Percentiles rank a stretch among this genome's conserved stretches.
Conservation (phyloP, 2,797 vertebrate genomes). For the Lepilemur septentrionalis region DNA sequence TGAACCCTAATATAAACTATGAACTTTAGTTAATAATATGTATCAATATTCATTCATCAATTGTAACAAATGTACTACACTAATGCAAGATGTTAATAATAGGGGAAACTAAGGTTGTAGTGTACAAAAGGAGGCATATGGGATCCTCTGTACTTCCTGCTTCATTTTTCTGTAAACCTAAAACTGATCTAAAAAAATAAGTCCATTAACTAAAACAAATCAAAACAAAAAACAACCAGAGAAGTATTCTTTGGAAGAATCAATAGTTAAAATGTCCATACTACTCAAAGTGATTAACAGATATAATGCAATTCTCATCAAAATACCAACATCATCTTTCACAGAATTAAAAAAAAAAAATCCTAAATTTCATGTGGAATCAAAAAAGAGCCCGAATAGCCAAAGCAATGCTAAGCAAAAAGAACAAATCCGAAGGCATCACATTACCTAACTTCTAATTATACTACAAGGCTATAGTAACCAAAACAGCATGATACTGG, state of each 20-base stretch:
- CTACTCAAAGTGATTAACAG: too few relatives aligned
- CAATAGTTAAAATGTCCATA: too few relatives aligned
- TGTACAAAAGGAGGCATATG: not conserved
- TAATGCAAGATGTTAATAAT: not conserved
- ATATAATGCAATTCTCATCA: too few relatives aligned
- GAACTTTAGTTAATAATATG: constrained; percentile 11
- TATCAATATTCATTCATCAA: not conserved
- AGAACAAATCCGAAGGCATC: too few relatives aligned
- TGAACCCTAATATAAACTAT: not conserved
- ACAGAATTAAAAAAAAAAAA: too few relatives aligned
- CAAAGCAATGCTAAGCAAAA: too few relatives aligned
- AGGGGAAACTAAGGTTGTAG: not conserved
- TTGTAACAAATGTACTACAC: not conserved
- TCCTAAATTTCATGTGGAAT: too few relatives aligned
- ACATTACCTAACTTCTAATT: too few relatives aligned
- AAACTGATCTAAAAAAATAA: not conserved
- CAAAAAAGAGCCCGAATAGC: too few relatives aligned
- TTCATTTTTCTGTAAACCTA: constrained; percentile 25
- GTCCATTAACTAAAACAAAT: constrained; percentile 1
- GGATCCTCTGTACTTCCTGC: not conserved
- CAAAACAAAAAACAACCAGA: not conserved
- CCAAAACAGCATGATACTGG: too few relatives aligned
- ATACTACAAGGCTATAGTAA: too few relatives aligned
- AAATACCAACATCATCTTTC: too few relatives aligned
- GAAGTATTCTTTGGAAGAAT: not conserved